Evolutionary conservation across 1,140 invertebrate genomes (phyloP), one percentile per base, ranked within the genome.

Genomic region (Drosophila busckii): DNA sequence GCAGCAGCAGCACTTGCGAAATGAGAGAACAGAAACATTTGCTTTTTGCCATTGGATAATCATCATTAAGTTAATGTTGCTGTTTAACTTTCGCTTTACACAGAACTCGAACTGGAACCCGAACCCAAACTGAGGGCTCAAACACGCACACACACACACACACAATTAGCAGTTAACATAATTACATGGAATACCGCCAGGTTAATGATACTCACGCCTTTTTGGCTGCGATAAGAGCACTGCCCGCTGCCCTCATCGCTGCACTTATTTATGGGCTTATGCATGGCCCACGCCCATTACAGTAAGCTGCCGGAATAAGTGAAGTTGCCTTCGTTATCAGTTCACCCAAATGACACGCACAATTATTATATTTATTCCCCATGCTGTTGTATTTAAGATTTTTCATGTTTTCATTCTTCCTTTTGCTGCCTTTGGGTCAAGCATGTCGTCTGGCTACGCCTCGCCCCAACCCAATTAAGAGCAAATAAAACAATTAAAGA

Each of bases 401-500:
- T 20, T 22, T 4, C 10, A 15, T 22, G 9, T 20, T 12, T 16
- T 15, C 13, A 4, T 22, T 38, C n/a, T 9, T 19, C 16, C 7
- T 49, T 17, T 23, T 9, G 22, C 20, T 2, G 26, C n/a, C 53
- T 58, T 61, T 38, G 50, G 64, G 68, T 80, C 64, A 82, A 60
- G 54, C 54, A 53, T 19, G 29, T 34, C 16, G 15, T 13, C n/a
- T 9, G 37, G 25, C 29, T 40, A 35, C n/a, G n/a, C n/a, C n/a
- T n/a, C n/a, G n/a, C n/a, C n/a, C n/a, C n/a, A 44, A 34, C 23
- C 40, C 26, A 38, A 69, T 82, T 64, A 73, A 82, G 70, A 48
- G 64, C 34, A 80, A 62, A 70, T 80, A 56, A 82, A 70, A 70
- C 75, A 70, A 75, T 80, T 82, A 66, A 70, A 66, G 17, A 34